These are phyloP conservation scores for Burhinus oedicnemus DNA, from an alignment of 2,113 vertebrate species.

Conservation along the genomic window DNA sequence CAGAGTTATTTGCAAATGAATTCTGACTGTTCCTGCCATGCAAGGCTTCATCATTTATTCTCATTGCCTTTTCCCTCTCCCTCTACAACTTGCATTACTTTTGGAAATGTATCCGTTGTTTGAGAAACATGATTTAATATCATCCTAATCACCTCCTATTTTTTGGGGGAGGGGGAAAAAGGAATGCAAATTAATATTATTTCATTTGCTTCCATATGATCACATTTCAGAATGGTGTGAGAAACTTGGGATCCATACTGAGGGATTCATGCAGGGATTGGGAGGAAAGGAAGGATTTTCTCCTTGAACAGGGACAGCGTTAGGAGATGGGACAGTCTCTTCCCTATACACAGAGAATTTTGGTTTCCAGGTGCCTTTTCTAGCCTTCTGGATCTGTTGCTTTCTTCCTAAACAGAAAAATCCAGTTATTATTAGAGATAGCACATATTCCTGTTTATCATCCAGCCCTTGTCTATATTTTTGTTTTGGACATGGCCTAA, in stretches of 20 bases:
- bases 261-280: not conserved
- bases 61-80: not conserved
- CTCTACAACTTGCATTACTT: not conserved
- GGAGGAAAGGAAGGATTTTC: not conserved
- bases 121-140: not conserved
- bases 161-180: not conserved
- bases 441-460: not conserved
- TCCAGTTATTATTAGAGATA: not conserved
- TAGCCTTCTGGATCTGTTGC: not conserved
- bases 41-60: not conserved
- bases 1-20: conserved; percentile 7
- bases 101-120: not conserved
- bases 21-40: not conserved
- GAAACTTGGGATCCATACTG: not conserved
- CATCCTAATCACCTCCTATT: not conserved
- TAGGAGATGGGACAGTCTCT: not conserved
- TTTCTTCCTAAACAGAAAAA: not conserved
- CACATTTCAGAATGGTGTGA: not conserved
- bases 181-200: not conserved
- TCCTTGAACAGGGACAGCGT: not conserved
- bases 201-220: not conserved
- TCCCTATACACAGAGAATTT: not conserved
- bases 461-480: not conserved
- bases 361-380: not conserved
- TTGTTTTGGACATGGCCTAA: not conserved